Base-by-base conservation (phyloP, 1,140 invertebrate species). In the Conus ventricosus region DNA sequence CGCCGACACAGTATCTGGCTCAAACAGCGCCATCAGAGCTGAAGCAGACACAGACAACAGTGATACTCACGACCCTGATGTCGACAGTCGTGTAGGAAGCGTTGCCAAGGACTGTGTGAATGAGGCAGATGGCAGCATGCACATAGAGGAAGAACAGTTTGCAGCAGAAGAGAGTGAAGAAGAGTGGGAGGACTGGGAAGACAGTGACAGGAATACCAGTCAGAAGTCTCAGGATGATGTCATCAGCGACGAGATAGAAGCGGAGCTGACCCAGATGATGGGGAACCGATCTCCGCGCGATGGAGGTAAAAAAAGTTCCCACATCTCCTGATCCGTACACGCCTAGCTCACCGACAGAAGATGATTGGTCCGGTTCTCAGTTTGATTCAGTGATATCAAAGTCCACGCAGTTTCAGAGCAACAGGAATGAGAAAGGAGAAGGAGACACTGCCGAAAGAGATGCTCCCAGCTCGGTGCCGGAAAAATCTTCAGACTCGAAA, bases 171-270 rank as follows among this genome's bases (percentile, higher is more conserved):
- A 54, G 17, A 82, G 39, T n/a, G 67, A 39, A 27, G 75, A 88
- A n/a, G 85, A 84, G 10, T 90, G 89, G 87, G 39, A 88, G 63
- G 89, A 90, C 75, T 60, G 57, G 57, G 57, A 60, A 60, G 87
- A 88, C 51, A 60, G 76, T 27, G 23, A 80, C 15, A 53, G 63
- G 20, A 57, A 57, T 8, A 20, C 67, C 13, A 71, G 11, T 2
- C 11, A 11, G 13, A 86, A 27, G 25, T 60, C 76, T 23, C 15
- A 27, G 39, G 63, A 82, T n/a, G 76, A 81, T 27, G 39, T 63
- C 55, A 89, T 91, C 17, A 87, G 63, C 63, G 87, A 88, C 25
- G 89, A 91, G 84, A 90, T 91, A 67, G 90, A 91, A 63, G 60
- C 71, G 6, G 90, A 91, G 82, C 67, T 90, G 11, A 4, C 71